Base-by-base conservation (phyloP, 2,797 vertebrate species). In the Coreius guichenoti region DNA sequence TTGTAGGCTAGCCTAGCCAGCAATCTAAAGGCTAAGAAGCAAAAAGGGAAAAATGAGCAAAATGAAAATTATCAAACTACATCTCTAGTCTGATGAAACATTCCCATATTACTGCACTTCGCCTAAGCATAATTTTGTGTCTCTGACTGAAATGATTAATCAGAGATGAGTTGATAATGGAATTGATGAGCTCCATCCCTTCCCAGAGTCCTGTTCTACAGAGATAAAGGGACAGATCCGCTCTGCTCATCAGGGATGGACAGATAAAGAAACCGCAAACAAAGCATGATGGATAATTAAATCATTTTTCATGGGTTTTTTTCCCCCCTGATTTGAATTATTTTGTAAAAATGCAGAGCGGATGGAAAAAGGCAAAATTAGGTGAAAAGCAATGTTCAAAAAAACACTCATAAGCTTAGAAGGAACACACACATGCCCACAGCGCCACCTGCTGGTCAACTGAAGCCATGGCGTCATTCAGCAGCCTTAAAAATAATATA, bases 391-490 rank as follows among this genome's bases (percentile, higher is more conserved):
- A 17, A 19, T 33, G 13, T 17, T 5, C 0, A 56, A 4, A 69
- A 29, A 39, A 39, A 39, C 56, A 39, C 45, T 19, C 49, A 68
- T 6, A 16, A 21, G 14, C 65, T 65, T 33, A 56, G 47, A 68
- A 47, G 49, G 43, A 33, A 65, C 45, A 65, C 36, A 33, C 31
- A 8, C 5, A 12, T 26, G 31, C 23, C 65, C 47, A 76, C 8
- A 51, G 80, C 80, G 68, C 36, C 80, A 56, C 9, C 80, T 21
- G 49, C 33, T 81, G 80, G 21, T 14, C 67, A 39, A 13, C 65
- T 0, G 16, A 26, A 7, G 29, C 19, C 67, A 58, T 0, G 3
- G 29, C 49, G 21, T 31, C 49, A 23, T 16, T 23, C 26, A 33
- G 0, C 1, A 21, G 17, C 8, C 29, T n/a, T 23, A 23, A 70